A percentile compares a stretch with the other conserved stretches of the same genome.
Conservation (phyloP, 2,113 vertebrate genomes). For the Seriola quinqueradiata region DNA sequence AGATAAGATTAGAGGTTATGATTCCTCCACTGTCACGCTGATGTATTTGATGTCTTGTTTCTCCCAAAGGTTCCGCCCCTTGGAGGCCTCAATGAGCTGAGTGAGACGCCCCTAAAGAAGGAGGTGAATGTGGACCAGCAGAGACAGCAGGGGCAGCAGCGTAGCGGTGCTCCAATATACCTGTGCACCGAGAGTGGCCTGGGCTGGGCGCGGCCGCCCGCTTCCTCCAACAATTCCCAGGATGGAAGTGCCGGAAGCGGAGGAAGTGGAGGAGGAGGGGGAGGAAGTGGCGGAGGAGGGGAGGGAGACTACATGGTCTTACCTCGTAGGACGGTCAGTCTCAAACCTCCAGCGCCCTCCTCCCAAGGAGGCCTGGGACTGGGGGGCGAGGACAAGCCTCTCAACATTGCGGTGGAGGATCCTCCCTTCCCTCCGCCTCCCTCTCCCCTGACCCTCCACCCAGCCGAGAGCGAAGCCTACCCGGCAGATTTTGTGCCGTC, state of each 20-base stretch:
- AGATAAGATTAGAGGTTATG: background rate
- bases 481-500: conserved; percentile 89
- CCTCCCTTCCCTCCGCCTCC: conserved; percentile 88
- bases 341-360: conserved; percentile 87
- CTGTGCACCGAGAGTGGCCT: conserved; percentile 94
- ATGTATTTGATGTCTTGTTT: background rate
- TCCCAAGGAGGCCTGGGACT: conserved; percentile 76
- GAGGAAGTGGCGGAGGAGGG: conserved; percentile 75
- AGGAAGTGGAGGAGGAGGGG: conserved; percentile 69
- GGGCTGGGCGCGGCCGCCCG: conserved; percentile 88
- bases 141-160: conserved; percentile 80
- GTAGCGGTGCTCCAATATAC: conserved; percentile 87
- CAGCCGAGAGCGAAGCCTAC: conserved; percentile 89
- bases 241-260: conserved; percentile 75
- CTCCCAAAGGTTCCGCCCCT: conserved; percentile 88
- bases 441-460: conserved; percentile 86
- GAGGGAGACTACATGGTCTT: conserved; percentile 99
- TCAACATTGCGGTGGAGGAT: conserved; percentile 89
- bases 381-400: conserved; percentile 88
- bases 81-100: conserved; percentile 90
- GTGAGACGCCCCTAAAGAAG: conserved; percentile 87
- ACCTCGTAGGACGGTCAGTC: conserved; percentile 92
- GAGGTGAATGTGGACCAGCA: conserved; percentile 89
- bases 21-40: background rate
- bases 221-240: conserved; percentile 79